Conservation (phyloP, 2,888 invertebrate genomes). For the Aphodius sticticus region DNA sequence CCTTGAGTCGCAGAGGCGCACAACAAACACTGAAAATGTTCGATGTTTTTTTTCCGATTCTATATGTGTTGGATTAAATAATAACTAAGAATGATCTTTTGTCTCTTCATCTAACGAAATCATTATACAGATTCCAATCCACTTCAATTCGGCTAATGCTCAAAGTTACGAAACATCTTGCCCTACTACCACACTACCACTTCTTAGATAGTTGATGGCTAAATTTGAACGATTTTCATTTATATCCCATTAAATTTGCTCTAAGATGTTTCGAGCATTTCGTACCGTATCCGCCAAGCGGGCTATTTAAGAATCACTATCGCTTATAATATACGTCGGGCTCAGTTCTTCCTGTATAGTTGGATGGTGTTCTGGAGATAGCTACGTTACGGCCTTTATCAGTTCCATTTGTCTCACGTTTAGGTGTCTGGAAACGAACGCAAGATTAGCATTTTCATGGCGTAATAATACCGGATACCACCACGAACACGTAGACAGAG, state of each 20-base stretch:
- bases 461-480: background rate
- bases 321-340: background rate
- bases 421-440: conserved; percentile 4
- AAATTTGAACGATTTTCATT: background rate
- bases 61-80: too few relatives aligned
- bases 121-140: background rate
- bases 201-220: background rate
- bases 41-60: too few relatives aligned
- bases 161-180: background rate
- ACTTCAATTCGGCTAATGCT: background rate
- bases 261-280: background rate
- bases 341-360: background rate
- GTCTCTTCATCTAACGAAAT: too few relatives aligned
- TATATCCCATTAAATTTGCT: background rate
- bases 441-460: conserved; percentile 4
- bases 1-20: too few relatives aligned
- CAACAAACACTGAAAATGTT: too few relatives aligned
- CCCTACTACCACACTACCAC: background rate
- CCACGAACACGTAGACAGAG: background rate
- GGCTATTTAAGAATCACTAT: background rate
- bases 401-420: conserved; percentile 4
- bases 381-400: background rate
- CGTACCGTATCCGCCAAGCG: background rate
- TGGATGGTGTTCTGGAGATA: background rate
- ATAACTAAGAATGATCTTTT: too few relatives aligned